phyloP scores from a whole-genome alignment of 37 sponge, comb jelly and placozoan species.

The Hormiphora californensis region DNA sequence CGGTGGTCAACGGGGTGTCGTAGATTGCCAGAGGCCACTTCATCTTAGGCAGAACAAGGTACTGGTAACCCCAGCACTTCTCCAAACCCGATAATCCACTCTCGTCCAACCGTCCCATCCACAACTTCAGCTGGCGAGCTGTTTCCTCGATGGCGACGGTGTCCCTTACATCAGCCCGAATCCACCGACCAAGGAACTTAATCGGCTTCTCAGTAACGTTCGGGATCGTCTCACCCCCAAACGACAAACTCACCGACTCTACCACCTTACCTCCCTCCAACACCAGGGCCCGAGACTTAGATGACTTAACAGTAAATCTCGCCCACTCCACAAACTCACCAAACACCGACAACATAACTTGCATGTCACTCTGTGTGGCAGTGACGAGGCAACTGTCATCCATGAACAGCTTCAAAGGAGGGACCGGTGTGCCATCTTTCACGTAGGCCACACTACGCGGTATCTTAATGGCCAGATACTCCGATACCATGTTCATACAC shows the following conservation, averaged over 20 bases:
- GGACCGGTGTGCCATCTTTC: too few relatives aligned
- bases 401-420: too few relatives aligned
- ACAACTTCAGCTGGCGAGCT: background rate
- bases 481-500: too few relatives aligned
- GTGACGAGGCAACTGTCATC: too few relatives aligned
- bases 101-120: background rate
- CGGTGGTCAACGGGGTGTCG: background rate
- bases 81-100: background rate
- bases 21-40: conserved; percentile 21
- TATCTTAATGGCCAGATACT: too few relatives aligned
- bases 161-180: background rate
- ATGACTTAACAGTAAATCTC: too few relatives aligned
- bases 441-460: too few relatives aligned
- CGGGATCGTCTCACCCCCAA: background rate
- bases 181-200: conserved; percentile 1
- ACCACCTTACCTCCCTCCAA: too few relatives aligned
- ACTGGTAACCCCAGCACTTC: conserved; percentile 23
- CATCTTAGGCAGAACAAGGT: background rate
- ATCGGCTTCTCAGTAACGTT: conserved; percentile 6
- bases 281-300: too few relatives aligned
- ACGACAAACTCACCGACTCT: background rate
- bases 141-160: background rate
- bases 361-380: too few relatives aligned
- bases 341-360: too few relatives aligned
- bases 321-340: too few relatives aligned